Base-by-base conservation (phyloP, 2,888 invertebrate species). In the Spodoptera exigua region DNA sequence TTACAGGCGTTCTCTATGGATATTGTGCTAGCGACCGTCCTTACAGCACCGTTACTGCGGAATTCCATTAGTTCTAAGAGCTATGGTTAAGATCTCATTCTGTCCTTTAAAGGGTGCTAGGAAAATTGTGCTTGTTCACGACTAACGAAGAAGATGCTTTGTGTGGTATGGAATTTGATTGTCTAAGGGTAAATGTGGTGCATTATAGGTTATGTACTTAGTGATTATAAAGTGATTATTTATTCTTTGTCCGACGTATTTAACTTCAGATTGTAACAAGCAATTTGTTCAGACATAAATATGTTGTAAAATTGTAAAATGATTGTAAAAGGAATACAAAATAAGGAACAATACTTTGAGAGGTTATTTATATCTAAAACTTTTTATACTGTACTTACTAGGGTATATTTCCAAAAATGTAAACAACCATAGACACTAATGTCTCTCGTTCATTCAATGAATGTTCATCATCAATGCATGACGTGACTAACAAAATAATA, bases 1-100 rank as follows among this genome's bases (percentile, higher is more conserved):
- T 73, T 58, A 64, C 35, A n/a, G 59, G n/a, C 58, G 55, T 72
- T 67, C 54, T 58, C 39, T 48, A 43, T 57, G 43, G 41, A 59
- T 63, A 76, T 47, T 56, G 63, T 60, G 47, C 63, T 53, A 49
- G 51, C 40, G 63, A 27, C 39, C 21, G 37, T 4, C 5, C 39
- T 72, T 63, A 74, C 61, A 57, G 55, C 45, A 16, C n/a, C 49
- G 53, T 61, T 55, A 55, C 45, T 52, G 59, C 44, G 59, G 54
- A 12, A 48, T 32, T 40, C 56, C 56, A 64, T 68, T 72, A 76
- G 32, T 64, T 52, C 43, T 40, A 52, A 46, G 45, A 46, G 53
- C 59, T 63, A 46, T 13, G 51, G 43, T 39, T 47, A 18, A 37
- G 32, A 55, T 56, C 44, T 57, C 47, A 14, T 27, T 41, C 27